Percentiles rank a stretch among this genome's conserved stretches.
phyloP scores from a whole-genome alignment of 1,140 invertebrate genomes.

The Trachymyrmex cornetzi region DNA sequence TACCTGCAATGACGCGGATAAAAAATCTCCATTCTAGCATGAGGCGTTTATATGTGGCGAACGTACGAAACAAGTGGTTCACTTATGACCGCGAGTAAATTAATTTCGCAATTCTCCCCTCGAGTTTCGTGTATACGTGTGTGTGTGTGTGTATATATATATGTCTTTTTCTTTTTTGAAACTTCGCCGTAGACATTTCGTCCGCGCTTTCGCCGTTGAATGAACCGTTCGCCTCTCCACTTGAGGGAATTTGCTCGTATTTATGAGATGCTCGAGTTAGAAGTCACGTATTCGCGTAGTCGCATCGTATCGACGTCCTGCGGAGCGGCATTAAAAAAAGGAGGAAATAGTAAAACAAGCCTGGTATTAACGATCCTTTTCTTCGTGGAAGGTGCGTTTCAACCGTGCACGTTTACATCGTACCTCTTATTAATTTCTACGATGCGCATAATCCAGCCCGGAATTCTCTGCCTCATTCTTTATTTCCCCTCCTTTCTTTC shows the following conservation, averaged over 20 bases:
- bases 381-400: constrained; percentile 36
- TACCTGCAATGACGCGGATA: not conserved
- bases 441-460: constrained; percentile 57
- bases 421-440: constrained; percentile 55
- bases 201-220: constrained; percentile 37
- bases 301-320: constrained; percentile 57
- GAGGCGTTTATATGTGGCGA: constrained; percentile 6
- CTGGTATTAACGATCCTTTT: constrained; percentile 62
- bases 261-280: constrained; percentile 60
- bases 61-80: constrained; percentile 53
- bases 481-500: constrained; percentile 29
- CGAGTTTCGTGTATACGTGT: not conserved
- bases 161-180: constrained; percentile 38
- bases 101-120: constrained; percentile 44
- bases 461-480: constrained; percentile 15
- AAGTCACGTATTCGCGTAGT: constrained; percentile 59
- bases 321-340: constrained; percentile 21
- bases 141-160: no score
- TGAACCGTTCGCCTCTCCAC: constrained; percentile 37
- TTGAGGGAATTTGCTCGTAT: constrained; percentile 55
- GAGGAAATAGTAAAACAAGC: constrained; percentile 44
- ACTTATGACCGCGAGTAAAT: constrained; percentile 53
- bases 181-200: constrained; percentile 48
- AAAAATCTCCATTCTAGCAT: constrained; percentile 27
- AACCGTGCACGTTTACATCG: constrained; percentile 55